Conservation (phyloP, 2,797 vertebrate genomes). For the Triplophysa yarkandensis region DNA sequence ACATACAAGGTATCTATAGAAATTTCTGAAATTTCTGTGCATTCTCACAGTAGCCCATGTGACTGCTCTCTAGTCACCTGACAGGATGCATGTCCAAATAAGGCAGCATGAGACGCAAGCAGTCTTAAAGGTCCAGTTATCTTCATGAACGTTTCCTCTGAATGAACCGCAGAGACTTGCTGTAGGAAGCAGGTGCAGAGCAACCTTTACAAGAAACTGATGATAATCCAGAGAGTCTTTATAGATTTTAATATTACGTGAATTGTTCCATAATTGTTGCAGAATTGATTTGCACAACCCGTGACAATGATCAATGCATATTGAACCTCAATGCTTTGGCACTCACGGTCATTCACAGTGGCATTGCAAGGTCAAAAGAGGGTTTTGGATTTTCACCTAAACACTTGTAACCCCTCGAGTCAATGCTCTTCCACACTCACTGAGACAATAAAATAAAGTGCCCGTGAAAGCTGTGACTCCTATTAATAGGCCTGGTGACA, state of each 20-base stretch:
- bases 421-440: slow-evolving; percentile 47
- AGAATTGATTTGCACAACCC: not conserved
- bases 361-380: slow-evolving; percentile 1
- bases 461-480: slow-evolving; percentile 64
- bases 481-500: slow-evolving; percentile 77
- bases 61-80: slow-evolving; percentile 76
- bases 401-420: slow-evolving; percentile 15
- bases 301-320: not conserved
- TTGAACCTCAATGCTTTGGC: not conserved
- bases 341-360: not conserved
- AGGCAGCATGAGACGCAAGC: slow-evolving; percentile 74
- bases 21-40: slow-evolving; percentile 78
- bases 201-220: slow-evolving; percentile 48
- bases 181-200: slow-evolving; percentile 58
- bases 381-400: slow-evolving; percentile 25
- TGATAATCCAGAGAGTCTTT: slow-evolving; percentile 24
- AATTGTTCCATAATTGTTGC: not conserved
- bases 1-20: slow-evolving; percentile 63
- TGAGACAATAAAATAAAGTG: slow-evolving; percentile 68
- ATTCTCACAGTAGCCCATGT: slow-evolving; percentile 73
- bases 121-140: slow-evolving; percentile 75
- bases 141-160: slow-evolving; percentile 60
- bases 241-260: not conserved
- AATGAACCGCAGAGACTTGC: slow-evolving; percentile 61
- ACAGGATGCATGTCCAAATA: slow-evolving; percentile 79